Evolutionary conservation across 2,797 vertebrate genomes (phyloP).

Genomic region (Sarcophilus harrisii): DNA sequence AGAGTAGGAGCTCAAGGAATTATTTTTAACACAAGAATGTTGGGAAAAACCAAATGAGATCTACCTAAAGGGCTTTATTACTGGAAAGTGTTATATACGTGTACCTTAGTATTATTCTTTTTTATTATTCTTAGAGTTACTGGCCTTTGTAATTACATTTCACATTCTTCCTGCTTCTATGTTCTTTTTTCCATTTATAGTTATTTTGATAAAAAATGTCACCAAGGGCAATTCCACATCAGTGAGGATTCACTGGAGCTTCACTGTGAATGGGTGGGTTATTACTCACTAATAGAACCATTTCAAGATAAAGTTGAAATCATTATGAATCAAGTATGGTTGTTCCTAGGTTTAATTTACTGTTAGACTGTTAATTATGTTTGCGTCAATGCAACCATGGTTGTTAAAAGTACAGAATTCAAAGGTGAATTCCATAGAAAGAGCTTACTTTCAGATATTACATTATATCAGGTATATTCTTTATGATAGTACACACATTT

Average conservation of each 20-base stretch:
- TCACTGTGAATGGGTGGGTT: background rate
- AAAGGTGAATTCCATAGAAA: constrained; percentile 37
- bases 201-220: constrained; percentile 28
- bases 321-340: constrained; percentile 12
- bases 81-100: background rate
- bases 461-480: background rate
- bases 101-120: background rate
- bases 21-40: background rate
- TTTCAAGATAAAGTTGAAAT: background rate
- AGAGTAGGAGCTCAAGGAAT: background rate
- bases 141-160: background rate
- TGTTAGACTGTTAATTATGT: constrained; percentile 50
- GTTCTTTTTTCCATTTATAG: background rate
- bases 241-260: background rate
- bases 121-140: constrained; percentile 6
- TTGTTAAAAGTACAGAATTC: constrained; percentile 45
- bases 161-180: background rate
- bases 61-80: background rate
- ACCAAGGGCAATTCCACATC: constrained; percentile 9
- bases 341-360: constrained; percentile 41
- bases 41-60: background rate
- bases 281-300: background rate
- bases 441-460: background rate
- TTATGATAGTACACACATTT: background rate
- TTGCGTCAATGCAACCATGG: constrained; percentile 27